Percentiles rank a stretch among this genome's conserved stretches.
These are phyloP conservation scores for Charaxes varanes DNA, from an alignment of 1,140 invertebrate genomes.

Conservation along the genomic window DNA sequence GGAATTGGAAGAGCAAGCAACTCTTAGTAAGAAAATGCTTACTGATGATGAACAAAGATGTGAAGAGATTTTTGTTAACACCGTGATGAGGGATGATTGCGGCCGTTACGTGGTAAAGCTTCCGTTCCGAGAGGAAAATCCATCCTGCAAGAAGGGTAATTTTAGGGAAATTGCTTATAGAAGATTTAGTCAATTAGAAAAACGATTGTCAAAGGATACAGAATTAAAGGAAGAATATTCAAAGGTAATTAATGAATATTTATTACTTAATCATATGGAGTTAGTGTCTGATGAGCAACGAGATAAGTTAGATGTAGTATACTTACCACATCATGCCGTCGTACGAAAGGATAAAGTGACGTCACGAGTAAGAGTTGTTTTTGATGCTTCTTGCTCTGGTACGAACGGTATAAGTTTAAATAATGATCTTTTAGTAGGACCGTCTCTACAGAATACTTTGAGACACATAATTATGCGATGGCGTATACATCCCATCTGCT, in stretches of 20 bases:
- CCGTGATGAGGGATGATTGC: constrained; percentile 18
- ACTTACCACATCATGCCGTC: constrained; percentile 13
- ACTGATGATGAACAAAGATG: constrained; percentile 25
- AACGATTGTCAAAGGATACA: constrained; percentile 7
- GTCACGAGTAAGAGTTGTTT: constrained; percentile 7
- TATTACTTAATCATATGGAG: constrained; percentile 11
- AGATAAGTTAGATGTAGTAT: constrained; percentile 9
- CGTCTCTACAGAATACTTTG: constrained; percentile 22
- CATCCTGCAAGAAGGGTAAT: constrained; percentile 13
- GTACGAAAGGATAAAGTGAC: constrained; percentile 13
- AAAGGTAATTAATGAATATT: constrained; percentile 10
- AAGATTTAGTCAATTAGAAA: constrained; percentile 9
- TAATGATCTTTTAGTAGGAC: constrained; percentile 14
- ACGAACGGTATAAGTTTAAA: constrained; percentile 23
- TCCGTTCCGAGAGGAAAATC: constrained; percentile 12
- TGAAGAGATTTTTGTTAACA: constrained; percentile 22
- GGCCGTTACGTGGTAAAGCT: constrained; percentile 25
- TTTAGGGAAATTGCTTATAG: constrained; percentile 4
- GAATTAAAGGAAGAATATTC: constrained; percentile 10
- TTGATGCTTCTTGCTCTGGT: constrained; percentile 12
- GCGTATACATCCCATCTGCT: constrained; percentile 31
- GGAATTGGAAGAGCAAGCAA: constrained; percentile 25
- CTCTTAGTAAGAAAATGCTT: constrained; percentile 9
- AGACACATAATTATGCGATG: constrained; percentile 46
- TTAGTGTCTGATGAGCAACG: constrained; percentile 5